Conservation (phyloP, 2,113 vertebrate species). For the Peucedramus taeniatus region DNA sequence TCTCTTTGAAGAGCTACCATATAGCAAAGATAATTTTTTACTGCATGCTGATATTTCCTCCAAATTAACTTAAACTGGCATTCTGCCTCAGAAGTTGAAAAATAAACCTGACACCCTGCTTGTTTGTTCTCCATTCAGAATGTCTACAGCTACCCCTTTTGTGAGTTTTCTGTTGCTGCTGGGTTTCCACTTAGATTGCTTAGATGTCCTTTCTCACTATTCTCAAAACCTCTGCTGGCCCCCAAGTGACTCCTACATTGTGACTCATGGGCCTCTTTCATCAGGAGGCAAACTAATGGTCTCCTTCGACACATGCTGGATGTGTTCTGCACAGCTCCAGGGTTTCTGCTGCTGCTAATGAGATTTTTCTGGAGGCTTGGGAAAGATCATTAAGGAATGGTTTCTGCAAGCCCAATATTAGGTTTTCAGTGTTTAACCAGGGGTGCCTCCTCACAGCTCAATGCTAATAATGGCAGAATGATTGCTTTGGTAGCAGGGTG, state of each 20-base stretch:
- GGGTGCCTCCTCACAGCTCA: not conserved
- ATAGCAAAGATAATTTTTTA: not conserved
- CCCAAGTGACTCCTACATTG: not conserved
- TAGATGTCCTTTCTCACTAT: slow-evolving; percentile 9
- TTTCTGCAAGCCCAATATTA: slow-evolving; percentile 66
- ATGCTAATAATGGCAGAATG: slow-evolving; percentile 14
- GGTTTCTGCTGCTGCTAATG: slow-evolving; percentile 54
- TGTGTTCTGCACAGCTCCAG: not conserved
- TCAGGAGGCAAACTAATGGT: slow-evolving; percentile 37
- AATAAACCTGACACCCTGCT: not conserved
- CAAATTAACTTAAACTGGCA: slow-evolving; percentile 6
- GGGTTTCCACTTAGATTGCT: not conserved
- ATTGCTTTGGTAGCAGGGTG: not conserved
- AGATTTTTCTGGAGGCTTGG: slow-evolving; percentile 57
- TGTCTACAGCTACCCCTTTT: not conserved
- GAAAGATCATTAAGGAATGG: slow-evolving; percentile 58
- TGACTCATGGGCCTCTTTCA: slow-evolving; percentile 38
- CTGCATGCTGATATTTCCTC: slow-evolving; percentile 3
- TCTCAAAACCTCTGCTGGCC: slow-evolving; percentile 4
- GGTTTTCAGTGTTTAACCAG: slow-evolving; percentile 49
- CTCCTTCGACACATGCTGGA: not conserved
- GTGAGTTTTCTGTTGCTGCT: not conserved
- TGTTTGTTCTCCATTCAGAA: slow-evolving; percentile 24
- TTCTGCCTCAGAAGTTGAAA: slow-evolving; percentile 9
- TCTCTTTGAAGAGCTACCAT: not conserved